A percentile compares a stretch with the other conserved stretches of the same genome.
These are phyloP conservation scores for Cephus sareptanus DNA, from an alignment of 2,888 invertebrate species.

Conservation along the genomic window DNA sequence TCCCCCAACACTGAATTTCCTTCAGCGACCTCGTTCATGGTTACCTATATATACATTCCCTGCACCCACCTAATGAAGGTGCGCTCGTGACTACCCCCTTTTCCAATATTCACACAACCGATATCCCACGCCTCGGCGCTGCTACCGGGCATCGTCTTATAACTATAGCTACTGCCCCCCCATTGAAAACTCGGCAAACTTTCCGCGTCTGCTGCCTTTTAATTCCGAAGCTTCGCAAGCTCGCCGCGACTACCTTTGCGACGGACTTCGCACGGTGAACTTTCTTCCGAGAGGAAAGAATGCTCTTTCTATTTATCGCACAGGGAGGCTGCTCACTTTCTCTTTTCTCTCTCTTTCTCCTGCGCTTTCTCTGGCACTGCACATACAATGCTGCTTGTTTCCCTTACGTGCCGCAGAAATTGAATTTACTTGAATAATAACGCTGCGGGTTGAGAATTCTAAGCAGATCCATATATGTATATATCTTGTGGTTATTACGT, in stretches of 20 bases:
- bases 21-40: constrained; percentile 33
- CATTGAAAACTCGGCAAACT: not conserved
- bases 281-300: not conserved
- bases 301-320: not conserved
- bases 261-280: not conserved
- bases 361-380: not conserved
- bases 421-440: not conserved
- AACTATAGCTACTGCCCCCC: not conserved
- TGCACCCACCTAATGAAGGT: constrained; percentile 16
- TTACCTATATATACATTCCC: constrained; percentile 24
- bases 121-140: not conserved
- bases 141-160: not conserved
- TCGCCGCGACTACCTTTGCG: not conserved
- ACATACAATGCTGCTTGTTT: not conserved
- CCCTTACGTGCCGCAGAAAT: not conserved
- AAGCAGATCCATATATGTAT: not conserved
- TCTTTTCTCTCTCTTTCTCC: too few species aligned
- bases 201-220: not conserved
- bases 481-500: not conserved
- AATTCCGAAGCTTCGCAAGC: not conserved
- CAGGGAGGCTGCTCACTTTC: not conserved
- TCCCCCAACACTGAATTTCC: constrained; percentile 23
- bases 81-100: constrained; percentile 8
- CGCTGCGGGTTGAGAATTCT: not conserved
- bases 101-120: not conserved